A percentile compares a stretch with the other conserved stretches of the same genome.
These are phyloP conservation scores for Pterophyllum scalare DNA, from an alignment of 2,113 vertebrate genomes.

Conservation along the genomic window DNA sequence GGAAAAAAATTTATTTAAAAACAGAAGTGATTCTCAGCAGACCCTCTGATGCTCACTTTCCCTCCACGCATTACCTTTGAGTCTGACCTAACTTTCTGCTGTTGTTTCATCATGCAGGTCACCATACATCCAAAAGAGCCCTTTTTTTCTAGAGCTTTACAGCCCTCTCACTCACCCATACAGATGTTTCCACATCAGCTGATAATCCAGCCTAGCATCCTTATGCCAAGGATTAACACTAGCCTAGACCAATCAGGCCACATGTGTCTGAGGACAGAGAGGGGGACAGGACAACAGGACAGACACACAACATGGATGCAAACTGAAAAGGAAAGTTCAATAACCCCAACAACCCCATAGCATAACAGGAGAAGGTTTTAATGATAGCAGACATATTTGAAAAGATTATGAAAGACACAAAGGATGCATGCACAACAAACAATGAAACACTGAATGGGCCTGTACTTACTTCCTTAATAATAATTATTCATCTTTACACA, in stretches of 20 bases:
- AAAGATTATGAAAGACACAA: constrained; percentile 53
- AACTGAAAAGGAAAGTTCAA: neutral
- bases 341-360: neutral
- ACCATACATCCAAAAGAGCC: neutral
- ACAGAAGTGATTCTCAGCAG: neutral
- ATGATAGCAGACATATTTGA: constrained; percentile 61
- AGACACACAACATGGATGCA: neutral
- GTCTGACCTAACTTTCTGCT: neutral
- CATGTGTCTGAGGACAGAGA: constrained; percentile 26
- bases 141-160: constrained; percentile 12
- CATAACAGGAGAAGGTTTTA: constrained; percentile 56
- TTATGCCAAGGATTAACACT: constrained; percentile 76
- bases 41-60: neutral
- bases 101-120: neutral
- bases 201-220: constrained; percentile 79
- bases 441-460: constrained; percentile 17
- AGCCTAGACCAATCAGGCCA: constrained; percentile 44
- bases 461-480: constrained; percentile 13
- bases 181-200: constrained; percentile 78
- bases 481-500: constrained; percentile 58
- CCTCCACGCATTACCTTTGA: neutral
- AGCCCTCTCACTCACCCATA: constrained; percentile 62
- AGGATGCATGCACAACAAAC: constrained; percentile 23
- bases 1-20: too few relatives aligned
- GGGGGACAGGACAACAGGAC: neutral